Conservation (phyloP, 2,113 vertebrate species). For the Rynchops niger region DNA sequence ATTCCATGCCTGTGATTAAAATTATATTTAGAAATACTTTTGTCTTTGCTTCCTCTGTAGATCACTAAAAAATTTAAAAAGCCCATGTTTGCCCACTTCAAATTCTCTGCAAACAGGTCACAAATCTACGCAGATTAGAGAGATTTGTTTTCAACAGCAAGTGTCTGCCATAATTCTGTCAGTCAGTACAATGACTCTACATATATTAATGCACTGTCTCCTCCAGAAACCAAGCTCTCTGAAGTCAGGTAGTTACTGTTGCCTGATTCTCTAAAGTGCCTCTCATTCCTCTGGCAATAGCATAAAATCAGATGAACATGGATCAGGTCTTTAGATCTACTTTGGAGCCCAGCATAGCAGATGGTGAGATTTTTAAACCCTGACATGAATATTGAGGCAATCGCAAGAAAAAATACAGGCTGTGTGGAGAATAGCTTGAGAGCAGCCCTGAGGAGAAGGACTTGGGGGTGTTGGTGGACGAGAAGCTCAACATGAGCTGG, state of each 20-base stretch:
- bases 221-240: neutral
- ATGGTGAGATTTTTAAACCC: neutral
- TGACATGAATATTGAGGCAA: neutral
- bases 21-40: neutral
- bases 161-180: neutral
- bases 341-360: neutral
- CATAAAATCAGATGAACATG: neutral
- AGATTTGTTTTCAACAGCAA: neutral
- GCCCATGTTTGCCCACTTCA: neutral
- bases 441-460: neutral
- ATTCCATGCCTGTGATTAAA: neutral
- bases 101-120: neutral
- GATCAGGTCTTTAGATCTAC: neutral
- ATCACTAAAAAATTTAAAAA: neutral
- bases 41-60: neutral
- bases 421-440: neutral
- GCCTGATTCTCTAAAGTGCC: neutral
- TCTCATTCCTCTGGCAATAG: neutral
- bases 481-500: neutral
- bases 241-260: neutral
- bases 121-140: neutral
- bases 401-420: neutral
- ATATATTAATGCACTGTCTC: accelerated
- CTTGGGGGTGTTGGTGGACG: neutral
- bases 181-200: neutral